phyloP scores from a whole-genome alignment of 2,797 vertebrate species.

The Lindbergichthys nudifrons region DNA sequence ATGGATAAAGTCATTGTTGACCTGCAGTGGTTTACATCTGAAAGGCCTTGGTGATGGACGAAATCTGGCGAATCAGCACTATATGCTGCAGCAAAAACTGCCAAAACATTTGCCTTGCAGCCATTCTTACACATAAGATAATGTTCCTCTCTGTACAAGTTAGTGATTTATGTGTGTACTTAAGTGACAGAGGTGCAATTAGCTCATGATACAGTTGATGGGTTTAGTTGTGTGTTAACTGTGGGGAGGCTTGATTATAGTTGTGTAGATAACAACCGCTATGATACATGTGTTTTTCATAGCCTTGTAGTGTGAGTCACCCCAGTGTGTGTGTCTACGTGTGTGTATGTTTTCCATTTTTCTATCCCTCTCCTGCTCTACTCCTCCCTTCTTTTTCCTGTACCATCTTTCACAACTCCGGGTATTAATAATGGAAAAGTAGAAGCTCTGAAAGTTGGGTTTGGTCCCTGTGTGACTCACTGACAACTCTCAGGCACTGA shows the following conservation, averaged over 20 bases:
- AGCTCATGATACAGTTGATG: constrained; percentile 8
- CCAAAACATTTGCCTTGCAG: constrained; percentile 14
- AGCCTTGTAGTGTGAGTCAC: constrained; percentile 55
- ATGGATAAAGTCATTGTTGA: constrained; percentile 1
- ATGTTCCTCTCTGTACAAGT: neutral
- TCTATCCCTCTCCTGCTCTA: constrained; percentile 2
- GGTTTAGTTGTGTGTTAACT: constrained; percentile 12
- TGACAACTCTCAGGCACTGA: constrained; percentile 22
- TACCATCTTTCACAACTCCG: constrained; percentile 25
- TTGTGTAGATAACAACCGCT: constrained; percentile 39
- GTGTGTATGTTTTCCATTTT: constrained; percentile 8
- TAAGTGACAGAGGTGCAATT: constrained; percentile 17
- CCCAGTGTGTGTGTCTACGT: constrained; percentile 14
- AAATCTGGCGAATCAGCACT: constrained; percentile 58
- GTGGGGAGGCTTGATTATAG: constrained; percentile 39
- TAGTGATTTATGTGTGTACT: constrained; percentile 7
- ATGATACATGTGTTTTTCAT: constrained; percentile 38
- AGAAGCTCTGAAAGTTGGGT: constrained; percentile 29
- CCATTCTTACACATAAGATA: neutral
- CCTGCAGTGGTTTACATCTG: constrained; percentile 39
- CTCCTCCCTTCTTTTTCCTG: constrained; percentile 20
- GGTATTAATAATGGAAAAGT: constrained; percentile 61
- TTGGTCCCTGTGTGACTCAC: constrained; percentile 45
- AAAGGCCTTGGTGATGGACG: constrained; percentile 29
- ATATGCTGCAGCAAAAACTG: constrained; percentile 36